These are phyloP conservation scores for Phalacrocorax brasilianus DNA, from an alignment of 2,113 vertebrate genomes.

Conservation along the genomic window DNA sequence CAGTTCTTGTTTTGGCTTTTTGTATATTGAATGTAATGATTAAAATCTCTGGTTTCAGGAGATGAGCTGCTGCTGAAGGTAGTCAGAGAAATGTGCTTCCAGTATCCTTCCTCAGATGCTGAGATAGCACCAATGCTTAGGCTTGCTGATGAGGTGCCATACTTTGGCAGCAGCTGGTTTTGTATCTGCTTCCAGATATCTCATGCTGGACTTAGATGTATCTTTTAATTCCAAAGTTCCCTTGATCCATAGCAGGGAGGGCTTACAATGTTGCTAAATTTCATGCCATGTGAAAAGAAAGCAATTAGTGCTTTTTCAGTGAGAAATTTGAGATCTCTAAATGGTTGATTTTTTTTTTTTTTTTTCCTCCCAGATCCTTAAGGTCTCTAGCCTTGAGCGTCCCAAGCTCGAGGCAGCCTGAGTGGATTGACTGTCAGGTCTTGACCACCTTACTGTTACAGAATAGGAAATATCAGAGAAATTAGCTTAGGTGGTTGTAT, in stretches of 20 bases:
- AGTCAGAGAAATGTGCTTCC: neutral
- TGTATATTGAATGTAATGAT: neutral
- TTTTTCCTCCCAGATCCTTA: neutral
- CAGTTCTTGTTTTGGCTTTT: neutral
- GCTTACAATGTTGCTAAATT: neutral
- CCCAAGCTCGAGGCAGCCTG: neutral
- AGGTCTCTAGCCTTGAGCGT: neutral
- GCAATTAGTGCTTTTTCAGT: neutral
- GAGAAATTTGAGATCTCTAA: neutral
- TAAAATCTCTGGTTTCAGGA: neutral
- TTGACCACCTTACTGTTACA: neutral
- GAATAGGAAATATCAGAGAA: neutral
- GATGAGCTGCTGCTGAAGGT: neutral
- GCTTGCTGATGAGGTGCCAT: neutral
- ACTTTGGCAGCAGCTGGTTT: neutral
- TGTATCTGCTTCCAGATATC: neutral
- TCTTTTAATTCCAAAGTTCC: neutral
- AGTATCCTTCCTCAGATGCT: neutral
- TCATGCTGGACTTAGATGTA: neutral
- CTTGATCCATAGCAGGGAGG: neutral
- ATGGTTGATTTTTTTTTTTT: neutral
- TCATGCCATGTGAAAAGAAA: neutral
- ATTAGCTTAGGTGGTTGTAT: neutral
- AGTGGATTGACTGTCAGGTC: neutral
- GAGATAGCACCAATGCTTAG: neutral